Evolutionary conservation across 1,140 invertebrate genomes (phyloP), one percentile per base, ranked within the genome.

Genomic region (Drosophila melanica): DNA sequence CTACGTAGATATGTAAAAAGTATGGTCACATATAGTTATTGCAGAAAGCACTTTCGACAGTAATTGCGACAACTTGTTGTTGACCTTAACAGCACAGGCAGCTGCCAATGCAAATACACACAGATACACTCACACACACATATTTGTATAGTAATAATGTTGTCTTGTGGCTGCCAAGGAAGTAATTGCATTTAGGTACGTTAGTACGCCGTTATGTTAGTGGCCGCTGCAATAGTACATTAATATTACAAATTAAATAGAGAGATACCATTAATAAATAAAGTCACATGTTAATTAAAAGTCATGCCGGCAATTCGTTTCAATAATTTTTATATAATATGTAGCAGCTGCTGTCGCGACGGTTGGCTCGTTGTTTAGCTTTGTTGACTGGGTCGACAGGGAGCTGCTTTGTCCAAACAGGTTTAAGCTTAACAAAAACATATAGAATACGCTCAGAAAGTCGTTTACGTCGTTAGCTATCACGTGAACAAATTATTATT

Each of bases 251-350:
- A 65, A 71, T 64, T 30, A 55, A 58, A 57, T 39, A 44, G 23
- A 23, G 14, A 71, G 76, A 48, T 62, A 85, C 62, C 60, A 71
- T 68, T 64, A 59, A 79, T 73, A 73, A 74, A 71, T 71, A 77
- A 72, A 84, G 79, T 84, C 76, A 87, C 82, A 90, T 87, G 84
- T 74, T 85, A 77, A 79, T 87, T 90, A 74, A 65, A 64, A 73
- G 53, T 37, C 66, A 72, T 75, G 67, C 63, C 75, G 66, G 79
- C 68, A 77, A 75, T 62, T 58, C 60, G 64, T 12, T 58, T 42
- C 59, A 58, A 65, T 84, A 89, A 82, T 89, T 89, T 89, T 48
- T 62, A 72, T 71, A 87, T 47, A 37, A 16, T 71, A 70, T 79
- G 75, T 72, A 74, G 57, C 76, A 14, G 33, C 60, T 58, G 35